Conservation (phyloP, 2,113 vertebrate genomes). For the Opisthocomus hoazin region DNA sequence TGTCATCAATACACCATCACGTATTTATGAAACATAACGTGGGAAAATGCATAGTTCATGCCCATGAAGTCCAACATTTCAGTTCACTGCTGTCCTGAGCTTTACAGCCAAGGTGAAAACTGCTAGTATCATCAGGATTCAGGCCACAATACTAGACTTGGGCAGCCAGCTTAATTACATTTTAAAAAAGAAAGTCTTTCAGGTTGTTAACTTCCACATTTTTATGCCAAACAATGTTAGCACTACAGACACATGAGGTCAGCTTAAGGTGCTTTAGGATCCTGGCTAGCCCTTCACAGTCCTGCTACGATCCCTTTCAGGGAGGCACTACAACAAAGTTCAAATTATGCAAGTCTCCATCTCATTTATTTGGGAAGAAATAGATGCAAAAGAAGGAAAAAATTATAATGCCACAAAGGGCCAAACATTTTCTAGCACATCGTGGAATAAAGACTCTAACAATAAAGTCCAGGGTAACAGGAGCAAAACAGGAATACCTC, state of each 20-base stretch:
- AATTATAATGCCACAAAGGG: neutral
- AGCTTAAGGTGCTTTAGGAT: neutral
- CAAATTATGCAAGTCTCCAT: neutral
- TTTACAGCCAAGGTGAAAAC: neutral
- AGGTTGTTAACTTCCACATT: neutral
- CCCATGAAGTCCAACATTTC: neutral
- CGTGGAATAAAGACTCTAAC: neutral
- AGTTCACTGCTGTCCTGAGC: neutral
- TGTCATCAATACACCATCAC: neutral
- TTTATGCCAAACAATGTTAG: neutral
- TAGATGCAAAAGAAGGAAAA: neutral
- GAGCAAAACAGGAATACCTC: neutral
- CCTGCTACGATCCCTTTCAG: neutral
- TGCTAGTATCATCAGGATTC: neutral
- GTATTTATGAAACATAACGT: neutral
- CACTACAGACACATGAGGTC: neutral
- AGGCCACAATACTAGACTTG: neutral
- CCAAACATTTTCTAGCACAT: neutral
- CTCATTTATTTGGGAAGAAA: neutral
- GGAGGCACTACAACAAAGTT: neutral
- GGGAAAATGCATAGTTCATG: neutral
- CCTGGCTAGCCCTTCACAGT: neutral
- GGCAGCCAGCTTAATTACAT: neutral
- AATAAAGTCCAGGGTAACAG: neutral
- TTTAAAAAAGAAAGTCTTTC: neutral